A percentile compares a stretch with the other conserved stretches of the same genome.
phyloP scores from a whole-genome alignment of 2,888 invertebrate genomes.

The Eustalomyia histrio region DNA sequence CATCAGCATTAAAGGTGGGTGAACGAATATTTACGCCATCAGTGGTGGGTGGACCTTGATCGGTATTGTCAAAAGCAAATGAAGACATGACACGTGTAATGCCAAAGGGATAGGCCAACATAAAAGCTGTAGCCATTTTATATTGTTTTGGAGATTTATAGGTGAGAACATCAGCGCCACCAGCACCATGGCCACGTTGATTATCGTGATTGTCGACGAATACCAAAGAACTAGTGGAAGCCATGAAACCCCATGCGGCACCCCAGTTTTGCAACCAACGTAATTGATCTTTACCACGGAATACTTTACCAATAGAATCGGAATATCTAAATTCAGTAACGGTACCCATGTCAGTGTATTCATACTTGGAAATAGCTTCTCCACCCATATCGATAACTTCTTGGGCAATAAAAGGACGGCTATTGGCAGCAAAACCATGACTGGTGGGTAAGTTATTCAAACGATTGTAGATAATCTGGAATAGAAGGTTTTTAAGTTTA shows the following conservation, averaged over 20 bases:
- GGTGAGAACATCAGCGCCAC: constrained; percentile 83
- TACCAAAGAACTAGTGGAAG: constrained; percentile 83
- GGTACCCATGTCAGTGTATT: constrained; percentile 81
- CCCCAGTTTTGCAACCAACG: constrained; percentile 85
- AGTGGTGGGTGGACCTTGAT: constrained; percentile 86
- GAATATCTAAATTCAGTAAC: constrained; percentile 87
- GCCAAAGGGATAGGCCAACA: constrained; percentile 92
- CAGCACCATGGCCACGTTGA: constrained; percentile 87
- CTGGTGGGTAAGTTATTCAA: constrained; percentile 83
- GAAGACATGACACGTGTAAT: constrained; percentile 92
- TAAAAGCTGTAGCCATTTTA: constrained; percentile 91
- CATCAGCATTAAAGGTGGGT: constrained; percentile 84
- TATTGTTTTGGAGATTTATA: constrained; percentile 85
- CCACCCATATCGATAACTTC: constrained; percentile 87
- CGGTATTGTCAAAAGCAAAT: constrained; percentile 84
- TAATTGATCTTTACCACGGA: constrained; percentile 83
- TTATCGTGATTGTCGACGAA: constrained; percentile 96
- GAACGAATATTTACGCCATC: constrained; percentile 83
- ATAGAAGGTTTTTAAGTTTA: not conserved
- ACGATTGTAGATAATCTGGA: constrained; percentile 80
- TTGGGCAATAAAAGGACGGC: constrained; percentile 86
- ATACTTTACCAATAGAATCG: constrained; percentile 80
- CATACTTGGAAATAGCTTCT: constrained; percentile 80
- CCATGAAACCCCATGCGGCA: constrained; percentile 84
- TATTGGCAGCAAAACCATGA: constrained; percentile 83